Base-by-base conservation (phyloP, 53 echinoderm and acorn worm species). In the Henricia sp. region DNA sequence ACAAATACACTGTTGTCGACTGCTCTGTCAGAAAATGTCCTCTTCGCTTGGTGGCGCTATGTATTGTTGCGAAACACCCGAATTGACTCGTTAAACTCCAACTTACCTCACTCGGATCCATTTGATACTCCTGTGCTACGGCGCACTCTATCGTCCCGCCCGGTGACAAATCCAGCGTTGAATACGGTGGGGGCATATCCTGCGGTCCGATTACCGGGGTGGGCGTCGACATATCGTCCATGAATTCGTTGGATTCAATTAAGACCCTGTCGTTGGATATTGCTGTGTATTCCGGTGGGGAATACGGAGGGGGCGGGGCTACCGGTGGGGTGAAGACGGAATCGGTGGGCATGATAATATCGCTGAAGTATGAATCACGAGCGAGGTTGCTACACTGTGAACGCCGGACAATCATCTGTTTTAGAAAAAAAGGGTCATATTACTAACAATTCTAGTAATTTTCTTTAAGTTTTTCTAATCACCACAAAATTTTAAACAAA, bases 171-270 rank as follows among this genome's bases (percentile, higher is more conserved):
- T 91, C 85, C 57, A 94, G 62, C 32, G 88, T 77, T 9, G 94
- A 94, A 65, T 94, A 94, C 12, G 94, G 94, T 51, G 94, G 94
- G 50, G 94, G 94, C 86, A 94, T 87, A 48, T 91, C 94, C 41
- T 88, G 87, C 12, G 93, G 90, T 9, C 87, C 90, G 54, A 93
- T 85, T 41, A 90, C 90, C 0, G 90, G 87, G 16, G 93, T 84
- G 19, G 87, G 87, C 1, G 89, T 92, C 5, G 93, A 90, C 67
- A 94, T 52, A 26, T 91, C 94, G 28, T 93, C 90, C 56, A 91
- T 39, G 48, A 85, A 91, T 52, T 90, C 94, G 24, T 85, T 74
- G 11, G 88, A 80, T 35, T 94, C 94, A 40, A 94, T 57, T 63
- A 94, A 82, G 48, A 94, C 84, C n/a, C 91, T 88, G 68, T 94